Conservation (phyloP, 53 echinoderm and acorn worm species). For the Hippasteria phrygiana region DNA sequence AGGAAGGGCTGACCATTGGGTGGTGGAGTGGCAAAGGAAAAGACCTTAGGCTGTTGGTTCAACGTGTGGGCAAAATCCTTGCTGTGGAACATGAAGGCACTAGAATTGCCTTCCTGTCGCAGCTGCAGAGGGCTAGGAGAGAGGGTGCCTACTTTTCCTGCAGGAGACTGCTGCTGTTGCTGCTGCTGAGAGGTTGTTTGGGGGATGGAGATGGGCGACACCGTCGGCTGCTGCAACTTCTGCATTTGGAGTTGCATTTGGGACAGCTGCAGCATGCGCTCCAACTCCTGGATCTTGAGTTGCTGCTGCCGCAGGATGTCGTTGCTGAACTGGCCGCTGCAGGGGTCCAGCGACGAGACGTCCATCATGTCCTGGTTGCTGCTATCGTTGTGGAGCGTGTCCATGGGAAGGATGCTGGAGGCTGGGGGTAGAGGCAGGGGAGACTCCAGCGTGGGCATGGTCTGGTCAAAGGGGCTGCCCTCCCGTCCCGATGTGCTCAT, state of each 20-base stretch:
- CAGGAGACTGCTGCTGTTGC: conserved; percentile 62
- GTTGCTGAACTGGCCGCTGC: conserved; percentile 56
- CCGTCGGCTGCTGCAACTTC: conserved; percentile 57
- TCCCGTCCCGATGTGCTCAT: conserved; percentile 31
- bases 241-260: conserved; percentile 85
- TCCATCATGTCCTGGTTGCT: conserved; percentile 82
- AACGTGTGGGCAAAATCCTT: conserved; percentile 81
- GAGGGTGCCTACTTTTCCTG: neutral
- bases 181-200: conserved; percentile 80
- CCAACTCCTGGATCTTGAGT: conserved; percentile 89
- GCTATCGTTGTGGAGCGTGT: conserved; percentile 49
- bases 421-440: conserved; percentile 33
- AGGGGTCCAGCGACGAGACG: conserved; percentile 34
- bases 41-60: conserved; percentile 85
- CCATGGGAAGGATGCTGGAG: conserved; percentile 64
- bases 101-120: conserved; percentile 64
- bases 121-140: conserved; percentile 10
- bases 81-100: conserved; percentile 79
- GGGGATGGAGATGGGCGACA: conserved; percentile 60
- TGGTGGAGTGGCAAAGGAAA: conserved; percentile 83
- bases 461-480: conserved; percentile 55
- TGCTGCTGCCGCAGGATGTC: conserved; percentile 89
- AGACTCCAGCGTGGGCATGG: conserved; percentile 49
- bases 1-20: conserved; percentile 87
- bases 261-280: conserved; percentile 83